Evolutionary conservation across 2,113 vertebrate genomes (phyloP).

Genomic region (Ceyx cyanopectus): DNA sequence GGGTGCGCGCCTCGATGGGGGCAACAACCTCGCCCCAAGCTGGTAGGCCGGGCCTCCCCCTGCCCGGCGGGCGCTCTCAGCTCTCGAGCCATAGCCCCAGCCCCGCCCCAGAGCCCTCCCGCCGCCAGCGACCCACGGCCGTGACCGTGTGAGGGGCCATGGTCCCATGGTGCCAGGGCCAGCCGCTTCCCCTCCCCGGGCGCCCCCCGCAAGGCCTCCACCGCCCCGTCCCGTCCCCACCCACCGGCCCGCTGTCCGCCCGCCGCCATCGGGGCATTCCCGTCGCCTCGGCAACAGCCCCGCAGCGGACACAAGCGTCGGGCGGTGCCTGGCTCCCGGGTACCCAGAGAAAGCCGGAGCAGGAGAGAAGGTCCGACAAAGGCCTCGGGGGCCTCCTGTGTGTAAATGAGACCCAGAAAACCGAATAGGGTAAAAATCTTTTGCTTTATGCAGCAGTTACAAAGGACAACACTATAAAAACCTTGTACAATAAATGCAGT

Average conservation of each 20-base stretch:
- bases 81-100: too few species aligned
- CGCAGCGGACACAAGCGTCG: background rate
- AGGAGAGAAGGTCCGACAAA: fast-evolving
- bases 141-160: too few species aligned
- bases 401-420: background rate
- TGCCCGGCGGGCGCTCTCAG: too few species aligned
- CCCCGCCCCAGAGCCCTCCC: background rate
- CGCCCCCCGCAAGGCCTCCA: background rate
- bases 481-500: background rate
- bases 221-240: background rate
- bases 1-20: fast-evolving
- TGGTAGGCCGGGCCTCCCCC: too few species aligned
- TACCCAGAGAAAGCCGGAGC: background rate
- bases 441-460: constrained; percentile 50
- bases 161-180: too few species aligned
- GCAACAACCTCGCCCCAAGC: fast-evolving
- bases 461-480: background rate
- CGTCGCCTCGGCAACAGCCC: background rate
- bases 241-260: background rate
- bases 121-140: too few species aligned
- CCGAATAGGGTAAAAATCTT: background rate
- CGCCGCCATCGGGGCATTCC: background rate
- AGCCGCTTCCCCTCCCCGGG: too few species aligned
- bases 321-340: too few species aligned
- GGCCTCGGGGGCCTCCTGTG: background rate